Evolutionary conservation across 2,888 invertebrate genomes (phyloP), one percentile per base, ranked within the genome.

Genomic region (Trichogramma evanescens): DNA sequence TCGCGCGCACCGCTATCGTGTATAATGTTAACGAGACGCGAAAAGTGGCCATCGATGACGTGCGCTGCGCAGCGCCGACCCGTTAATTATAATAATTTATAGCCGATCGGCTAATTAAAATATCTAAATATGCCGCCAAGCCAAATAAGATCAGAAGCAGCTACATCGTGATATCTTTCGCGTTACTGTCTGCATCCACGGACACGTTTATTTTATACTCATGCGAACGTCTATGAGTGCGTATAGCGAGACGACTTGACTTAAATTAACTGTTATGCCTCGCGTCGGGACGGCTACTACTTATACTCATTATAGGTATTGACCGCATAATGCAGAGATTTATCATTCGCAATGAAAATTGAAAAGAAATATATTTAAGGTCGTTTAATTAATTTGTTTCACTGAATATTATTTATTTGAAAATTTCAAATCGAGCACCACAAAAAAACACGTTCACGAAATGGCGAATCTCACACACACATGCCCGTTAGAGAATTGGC

Each of bases 1-100:
- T n/a, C 52, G 39, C 50, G 13, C 52, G n/a, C 48, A 0, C 10
- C 13, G 42, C 49, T 9, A 26, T 26, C 26, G 26, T 26, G 26
- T 26, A 26, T 26, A 26, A 26, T 26, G 26, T 26, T 26, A n/a
- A 40, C 54, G 40, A n/a, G 38, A 45, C 49, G 38, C 4, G 44
- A 62, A 59, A 57, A 58, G 55, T 58, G 26, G 43, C 44, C 26
- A n/a, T 10, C 55, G 62, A 58, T 56, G 62, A 62, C 56, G 58
- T 46, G 54, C 43, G 50, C 43, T 51, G 54, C 41, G 43, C 5
- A 26, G 26, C 49, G 40, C 55, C 55, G 45, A 58, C 62, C 65
- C 67, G 56, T 68, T 67, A 69, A 75, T 75, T 72, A 75, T 71
- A 73, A 74, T 76, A 76, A 75, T 75, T 75, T 76, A 75, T 74